Base-by-base conservation (phyloP, 2,113 vertebrate species). In the Megalops atlanticus region DNA sequence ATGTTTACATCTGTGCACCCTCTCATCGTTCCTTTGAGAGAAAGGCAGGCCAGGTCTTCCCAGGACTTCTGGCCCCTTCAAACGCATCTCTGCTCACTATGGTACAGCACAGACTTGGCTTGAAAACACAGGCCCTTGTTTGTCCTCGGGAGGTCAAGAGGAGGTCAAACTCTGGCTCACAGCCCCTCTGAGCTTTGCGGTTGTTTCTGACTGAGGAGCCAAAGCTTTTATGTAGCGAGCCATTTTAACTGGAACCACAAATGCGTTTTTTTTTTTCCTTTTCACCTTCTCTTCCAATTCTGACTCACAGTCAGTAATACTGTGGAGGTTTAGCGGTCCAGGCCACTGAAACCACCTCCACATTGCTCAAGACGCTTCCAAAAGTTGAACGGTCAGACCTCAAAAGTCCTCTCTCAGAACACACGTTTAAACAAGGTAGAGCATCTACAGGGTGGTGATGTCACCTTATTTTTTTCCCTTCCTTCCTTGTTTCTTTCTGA, bases 341-440 rank as follows among this genome's bases (percentile, higher is more conserved):
- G 35, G 8, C 33, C 71, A 40, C 36, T 36, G 71, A 73, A 36
- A 40, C 38, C 16, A 72, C 76, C 27, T 74, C 64, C 79, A 70
- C 82, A 41, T 82, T 78, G 73, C 78, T 58, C 24, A 84, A 80
- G 40, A 85, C 43, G 78, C 73, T 81, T 80, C 38, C n/a, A 21
- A n/a, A 11, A 72, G 39, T 74, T 18, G 31, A 74, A 74, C 40
- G 3, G 39, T 21, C 68, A 72, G 71, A 33, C 6, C 12, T 2
- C 12, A n/a, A n/a, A n/a, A n/a, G n/a, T n/a, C n/a, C n/a, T n/a
- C n/a, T n/a, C n/a, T n/a, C n/a, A n/a, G n/a, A n/a, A n/a, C n/a
- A n/a, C n/a, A n/a, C n/a, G n/a, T n/a, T n/a, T n/a, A n/a, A n/a
- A n/a, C n/a, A n/a, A n/a, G n/a, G n/a, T n/a, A n/a, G n/a, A n/a